These are phyloP conservation scores for Acronicta psi DNA, from an alignment of 2,888 invertebrate genomes.

Conservation along the genomic window DNA sequence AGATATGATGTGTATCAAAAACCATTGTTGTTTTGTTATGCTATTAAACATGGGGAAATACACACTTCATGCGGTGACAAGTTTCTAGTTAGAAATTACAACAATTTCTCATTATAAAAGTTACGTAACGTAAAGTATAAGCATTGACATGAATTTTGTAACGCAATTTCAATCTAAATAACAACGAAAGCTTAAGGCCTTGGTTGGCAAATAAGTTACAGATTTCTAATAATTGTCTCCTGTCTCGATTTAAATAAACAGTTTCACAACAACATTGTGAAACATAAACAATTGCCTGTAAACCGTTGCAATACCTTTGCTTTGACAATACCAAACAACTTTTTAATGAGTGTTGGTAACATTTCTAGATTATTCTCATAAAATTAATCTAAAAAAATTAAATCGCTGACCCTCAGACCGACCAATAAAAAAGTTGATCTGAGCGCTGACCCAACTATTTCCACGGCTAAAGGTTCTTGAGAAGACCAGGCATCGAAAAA, in stretches of 20 bases:
- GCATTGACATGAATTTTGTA: neutral
- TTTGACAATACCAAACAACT: slow-evolving; percentile 30
- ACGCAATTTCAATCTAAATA: slow-evolving; percentile 17
- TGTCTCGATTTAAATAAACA: slow-evolving; percentile 19
- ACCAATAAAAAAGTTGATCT: too few relatives aligned
- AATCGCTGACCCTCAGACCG: too few relatives aligned
- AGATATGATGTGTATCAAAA: too few relatives aligned
- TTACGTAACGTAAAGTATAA: neutral
- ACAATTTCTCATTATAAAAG: slow-evolving; percentile 3
- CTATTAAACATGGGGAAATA: too few relatives aligned
- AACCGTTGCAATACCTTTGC: slow-evolving; percentile 36
- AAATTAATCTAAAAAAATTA: too few relatives aligned
- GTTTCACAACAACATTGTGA: slow-evolving; percentile 45
- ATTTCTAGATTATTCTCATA: slow-evolving; percentile 11
- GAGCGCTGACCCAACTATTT: too few relatives aligned
- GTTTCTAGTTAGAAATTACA: neutral
- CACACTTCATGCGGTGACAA: neutral
- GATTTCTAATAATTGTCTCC: slow-evolving; percentile 33
- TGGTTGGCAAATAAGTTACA: slow-evolving; percentile 33
- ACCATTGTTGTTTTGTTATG: too few relatives aligned
- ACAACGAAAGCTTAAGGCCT: slow-evolving; percentile 39
- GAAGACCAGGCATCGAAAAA: too few relatives aligned
- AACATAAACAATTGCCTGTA: slow-evolving; percentile 31
- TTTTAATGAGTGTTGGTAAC: slow-evolving; percentile 14
- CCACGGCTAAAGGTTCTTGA: too few relatives aligned